Evolutionary conservation across 2,113 vertebrate genomes (phyloP).

Genomic region (Dendropsophus ebraccatus): DNA sequence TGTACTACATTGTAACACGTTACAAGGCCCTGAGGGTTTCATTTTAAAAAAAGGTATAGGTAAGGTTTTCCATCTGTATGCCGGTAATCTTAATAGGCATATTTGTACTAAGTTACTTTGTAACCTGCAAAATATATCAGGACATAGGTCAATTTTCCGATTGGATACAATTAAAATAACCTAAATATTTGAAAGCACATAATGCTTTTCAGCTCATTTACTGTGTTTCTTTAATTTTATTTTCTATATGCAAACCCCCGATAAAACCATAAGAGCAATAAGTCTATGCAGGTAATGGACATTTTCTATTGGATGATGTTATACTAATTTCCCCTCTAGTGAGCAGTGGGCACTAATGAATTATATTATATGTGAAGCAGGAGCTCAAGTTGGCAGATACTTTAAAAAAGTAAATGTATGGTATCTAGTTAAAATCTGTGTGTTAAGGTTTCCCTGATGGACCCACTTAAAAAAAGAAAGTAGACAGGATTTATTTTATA

Average conservation of each 20-base stretch:
- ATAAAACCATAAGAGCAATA: neutral
- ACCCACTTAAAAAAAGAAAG: neutral
- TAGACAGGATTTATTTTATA: neutral
- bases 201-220: neutral
- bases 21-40: constrained; percentile 52
- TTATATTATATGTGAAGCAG: neutral
- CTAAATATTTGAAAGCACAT: neutral
- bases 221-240: neutral
- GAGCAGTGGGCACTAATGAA: neutral
- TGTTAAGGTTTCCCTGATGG: neutral
- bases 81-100: constrained; percentile 38
- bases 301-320: too few species aligned
- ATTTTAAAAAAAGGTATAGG: constrained; percentile 50
- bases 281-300: too few species aligned
- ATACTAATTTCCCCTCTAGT: neutral
- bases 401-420: neutral
- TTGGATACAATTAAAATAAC: neutral
- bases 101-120: constrained; percentile 44
- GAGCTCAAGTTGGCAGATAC: neutral
- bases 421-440: neutral
- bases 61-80: constrained; percentile 30
- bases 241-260: neutral
- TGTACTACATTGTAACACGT: constrained; percentile 53
- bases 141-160: neutral
- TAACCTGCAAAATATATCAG: constrained; percentile 13